phyloP scores from a whole-genome alignment of 2,888 invertebrate genomes.

The Hypolimnas misippus region DNA sequence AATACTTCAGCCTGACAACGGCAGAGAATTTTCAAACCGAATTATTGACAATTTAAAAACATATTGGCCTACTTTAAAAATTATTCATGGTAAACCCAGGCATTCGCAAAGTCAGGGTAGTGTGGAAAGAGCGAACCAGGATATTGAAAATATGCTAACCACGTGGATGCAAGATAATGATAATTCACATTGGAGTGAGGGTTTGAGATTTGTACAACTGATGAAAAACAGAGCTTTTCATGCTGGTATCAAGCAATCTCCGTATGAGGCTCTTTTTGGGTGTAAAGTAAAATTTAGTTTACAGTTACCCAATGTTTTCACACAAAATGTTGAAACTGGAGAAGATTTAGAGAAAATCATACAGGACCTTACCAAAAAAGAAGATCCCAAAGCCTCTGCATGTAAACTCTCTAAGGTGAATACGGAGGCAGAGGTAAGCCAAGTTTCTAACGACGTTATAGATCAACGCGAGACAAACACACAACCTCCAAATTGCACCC shows the following conservation, averaged over 20 bases:
- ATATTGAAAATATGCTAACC: background rate
- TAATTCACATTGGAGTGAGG: background rate
- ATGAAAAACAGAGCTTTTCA: constrained; percentile 5
- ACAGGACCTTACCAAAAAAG: constrained; percentile 1
- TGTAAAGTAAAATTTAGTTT: background rate
- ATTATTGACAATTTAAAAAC: background rate
- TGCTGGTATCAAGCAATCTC: background rate
- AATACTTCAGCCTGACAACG: background rate
- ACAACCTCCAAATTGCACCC: background rate
- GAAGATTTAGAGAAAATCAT: background rate
- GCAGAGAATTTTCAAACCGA: background rate
- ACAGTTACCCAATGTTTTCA: constrained; percentile 2
- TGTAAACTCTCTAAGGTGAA: background rate
- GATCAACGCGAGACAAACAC: no score
- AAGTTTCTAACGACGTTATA: no score
- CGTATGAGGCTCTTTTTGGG: background rate
- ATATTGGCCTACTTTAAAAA: background rate
- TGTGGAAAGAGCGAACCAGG: background rate
- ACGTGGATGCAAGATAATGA: background rate
- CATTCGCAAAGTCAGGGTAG: background rate
- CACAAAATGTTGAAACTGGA: background rate
- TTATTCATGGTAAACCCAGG: background rate
- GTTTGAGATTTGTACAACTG: background rate
- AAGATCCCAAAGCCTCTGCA: background rate
- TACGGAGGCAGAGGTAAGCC: no score